Evolutionary conservation across 2,888 invertebrate species (phyloP).

Genomic region (Leucania comma): DNA sequence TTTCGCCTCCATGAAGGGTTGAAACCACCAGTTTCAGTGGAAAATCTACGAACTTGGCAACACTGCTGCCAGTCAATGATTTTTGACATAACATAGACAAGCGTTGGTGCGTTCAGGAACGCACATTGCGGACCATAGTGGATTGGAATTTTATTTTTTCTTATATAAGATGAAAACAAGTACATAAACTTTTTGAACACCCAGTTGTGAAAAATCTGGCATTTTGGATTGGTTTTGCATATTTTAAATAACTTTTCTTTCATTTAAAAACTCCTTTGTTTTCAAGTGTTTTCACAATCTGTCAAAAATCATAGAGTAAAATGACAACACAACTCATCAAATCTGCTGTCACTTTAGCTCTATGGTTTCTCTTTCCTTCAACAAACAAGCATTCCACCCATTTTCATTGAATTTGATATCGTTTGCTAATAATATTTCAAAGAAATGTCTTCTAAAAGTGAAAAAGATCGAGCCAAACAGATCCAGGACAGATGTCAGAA

Average conservation of each 20-base stretch:
- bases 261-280: neutral
- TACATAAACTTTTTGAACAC: neutral
- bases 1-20: too few relatives aligned
- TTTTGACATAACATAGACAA: conserved; percentile 14
- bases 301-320: conserved; percentile 57
- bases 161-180: neutral
- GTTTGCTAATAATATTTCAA: conserved; percentile 75
- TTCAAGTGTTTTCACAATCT: conserved; percentile 6
- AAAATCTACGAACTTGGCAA: neutral
- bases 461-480: conserved; percentile 97
- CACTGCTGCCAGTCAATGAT: conserved; percentile 10
- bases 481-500: conserved; percentile 98
- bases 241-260: neutral
- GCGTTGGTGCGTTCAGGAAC: neutral
- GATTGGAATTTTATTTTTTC: neutral
- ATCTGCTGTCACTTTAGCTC: conserved; percentile 75
- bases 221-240: neutral
- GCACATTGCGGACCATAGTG: neutral
- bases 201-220: neutral
- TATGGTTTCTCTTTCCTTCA: conserved; percentile 83
- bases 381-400: conserved; percentile 86
- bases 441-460: conserved; percentile 94
- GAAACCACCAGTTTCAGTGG: too few relatives aligned
- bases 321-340: conserved; percentile 81
- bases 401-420: conserved; percentile 78